Percentiles rank a stretch among this genome's conserved stretches.
These are phyloP conservation scores for Yasuhikotakia modesta DNA, from an alignment of 2,797 vertebrate species.

Conservation along the genomic window DNA sequence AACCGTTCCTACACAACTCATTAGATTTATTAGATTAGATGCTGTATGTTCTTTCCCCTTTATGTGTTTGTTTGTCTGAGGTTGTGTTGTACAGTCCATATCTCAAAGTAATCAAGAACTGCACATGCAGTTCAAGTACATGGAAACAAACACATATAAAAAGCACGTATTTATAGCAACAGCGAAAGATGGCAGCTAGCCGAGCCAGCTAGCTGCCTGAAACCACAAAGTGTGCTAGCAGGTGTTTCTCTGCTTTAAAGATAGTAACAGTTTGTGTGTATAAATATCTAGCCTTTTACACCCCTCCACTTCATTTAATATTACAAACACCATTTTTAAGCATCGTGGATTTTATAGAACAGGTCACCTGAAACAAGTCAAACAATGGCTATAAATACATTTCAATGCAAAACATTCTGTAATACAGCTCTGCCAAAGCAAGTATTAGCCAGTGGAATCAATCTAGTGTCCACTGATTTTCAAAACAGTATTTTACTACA, in stretches of 20 bases:
- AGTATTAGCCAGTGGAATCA: no score
- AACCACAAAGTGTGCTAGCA: constrained; percentile 20
- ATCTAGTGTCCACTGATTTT: no score
- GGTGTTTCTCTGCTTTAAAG: constrained; percentile 1
- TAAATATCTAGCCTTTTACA: neutral
- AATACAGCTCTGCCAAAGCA: neutral
- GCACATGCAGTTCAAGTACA: constrained; percentile 1
- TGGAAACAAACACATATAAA: no score
- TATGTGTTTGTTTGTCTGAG: neutral
- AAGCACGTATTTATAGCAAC: neutral
- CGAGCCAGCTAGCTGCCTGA: no score
- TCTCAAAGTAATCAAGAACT: neutral
- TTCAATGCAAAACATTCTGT: neutral
- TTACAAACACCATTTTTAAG: neutral
- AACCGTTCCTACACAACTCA: no score
- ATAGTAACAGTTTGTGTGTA: neutral
- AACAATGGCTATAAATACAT: no score
- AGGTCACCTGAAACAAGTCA: no score
- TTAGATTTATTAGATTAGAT: neutral
- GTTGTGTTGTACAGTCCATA: neutral
- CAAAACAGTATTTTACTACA: no score
- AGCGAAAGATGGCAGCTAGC: no score
- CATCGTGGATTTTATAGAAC: neutral
- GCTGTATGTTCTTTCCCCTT: no score
- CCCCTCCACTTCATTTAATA: no score